Conservation (phyloP, 2,113 vertebrate genomes). For the Plectropomus leopardus region DNA sequence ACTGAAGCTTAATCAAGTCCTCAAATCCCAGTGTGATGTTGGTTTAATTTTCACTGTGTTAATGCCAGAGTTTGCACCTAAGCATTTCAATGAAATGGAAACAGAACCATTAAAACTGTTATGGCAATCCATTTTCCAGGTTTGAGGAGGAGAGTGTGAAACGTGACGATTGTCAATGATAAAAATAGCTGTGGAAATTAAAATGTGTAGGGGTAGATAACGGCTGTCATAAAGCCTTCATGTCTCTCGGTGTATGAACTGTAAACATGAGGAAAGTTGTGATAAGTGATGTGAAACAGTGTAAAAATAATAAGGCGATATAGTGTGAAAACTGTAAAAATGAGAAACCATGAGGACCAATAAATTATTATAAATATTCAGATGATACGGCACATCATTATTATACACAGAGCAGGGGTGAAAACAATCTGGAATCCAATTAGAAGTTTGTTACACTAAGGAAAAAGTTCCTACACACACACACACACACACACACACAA, state of each 20-base stretch:
- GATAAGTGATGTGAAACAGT: neutral
- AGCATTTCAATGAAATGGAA: neutral
- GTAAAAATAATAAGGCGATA: neutral
- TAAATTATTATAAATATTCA: neutral
- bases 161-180: neutral
- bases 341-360: neutral
- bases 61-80: neutral
- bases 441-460: neutral
- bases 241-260: neutral
- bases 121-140: neutral
- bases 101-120: neutral
- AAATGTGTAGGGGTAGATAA: neutral
- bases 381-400: neutral
- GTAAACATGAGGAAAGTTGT: neutral
- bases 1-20: no score
- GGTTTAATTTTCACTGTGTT: neutral
- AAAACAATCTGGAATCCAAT: neutral
- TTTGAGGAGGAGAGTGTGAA: neutral
- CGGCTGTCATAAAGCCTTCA: neutral
- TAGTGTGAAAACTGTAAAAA: neutral
- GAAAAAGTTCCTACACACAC: neutral
- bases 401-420: neutral
- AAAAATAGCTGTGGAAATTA: neutral
- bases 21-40: neutral
- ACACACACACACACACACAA: no score